A percentile compares a stretch with the other conserved stretches of the same genome.
phyloP scores from a whole-genome alignment of 2,888 invertebrate genomes.

The Nephrocerus scutellatus region DNA sequence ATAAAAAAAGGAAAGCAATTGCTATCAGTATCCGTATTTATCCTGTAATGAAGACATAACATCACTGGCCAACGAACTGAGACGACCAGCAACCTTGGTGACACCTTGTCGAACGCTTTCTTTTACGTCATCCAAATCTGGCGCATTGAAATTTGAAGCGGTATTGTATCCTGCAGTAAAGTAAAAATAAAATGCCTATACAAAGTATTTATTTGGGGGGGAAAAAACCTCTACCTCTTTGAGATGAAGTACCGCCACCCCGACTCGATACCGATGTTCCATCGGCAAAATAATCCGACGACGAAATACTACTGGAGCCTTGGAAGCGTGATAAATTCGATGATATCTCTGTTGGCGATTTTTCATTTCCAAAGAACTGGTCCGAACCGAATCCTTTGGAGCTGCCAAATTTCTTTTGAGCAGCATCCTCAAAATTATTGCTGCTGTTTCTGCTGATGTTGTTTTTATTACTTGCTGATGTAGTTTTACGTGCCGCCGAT shows the following conservation, averaged over 20 bases:
- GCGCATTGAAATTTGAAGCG: slow-evolving; percentile 50
- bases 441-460: slow-evolving; percentile 20
- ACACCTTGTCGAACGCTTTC: slow-evolving; percentile 97
- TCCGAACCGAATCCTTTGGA: slow-evolving; percentile 98
- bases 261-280: slow-evolving; percentile 44
- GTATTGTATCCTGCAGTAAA: slow-evolving; percentile 33
- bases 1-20: slow-evolving; percentile 24
- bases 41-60: slow-evolving; percentile 90
- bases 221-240: slow-evolving; percentile 25
- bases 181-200: slow-evolving; percentile 7
- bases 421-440: slow-evolving; percentile 57
- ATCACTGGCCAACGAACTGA: slow-evolving; percentile 90
- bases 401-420: slow-evolving; percentile 92
- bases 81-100: slow-evolving; percentile 92
- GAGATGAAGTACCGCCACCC: too few species aligned
- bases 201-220: not conserved
- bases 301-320: slow-evolving; percentile 91
- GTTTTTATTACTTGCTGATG: slow-evolving; percentile 14
- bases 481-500: slow-evolving; percentile 17
- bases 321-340: slow-evolving; percentile 70
- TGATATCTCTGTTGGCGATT: slow-evolving; percentile 50
- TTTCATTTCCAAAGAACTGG: slow-evolving; percentile 82
- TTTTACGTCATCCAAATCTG: slow-evolving; percentile 91
- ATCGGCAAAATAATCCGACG: slow-evolving; percentile 87
- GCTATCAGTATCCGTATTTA: slow-evolving; percentile 58